A percentile compares a stretch with the other conserved stretches of the same genome.
phyloP scores from a whole-genome alignment of 2,888 invertebrate species.

The Drosophila macrospina region DNA sequence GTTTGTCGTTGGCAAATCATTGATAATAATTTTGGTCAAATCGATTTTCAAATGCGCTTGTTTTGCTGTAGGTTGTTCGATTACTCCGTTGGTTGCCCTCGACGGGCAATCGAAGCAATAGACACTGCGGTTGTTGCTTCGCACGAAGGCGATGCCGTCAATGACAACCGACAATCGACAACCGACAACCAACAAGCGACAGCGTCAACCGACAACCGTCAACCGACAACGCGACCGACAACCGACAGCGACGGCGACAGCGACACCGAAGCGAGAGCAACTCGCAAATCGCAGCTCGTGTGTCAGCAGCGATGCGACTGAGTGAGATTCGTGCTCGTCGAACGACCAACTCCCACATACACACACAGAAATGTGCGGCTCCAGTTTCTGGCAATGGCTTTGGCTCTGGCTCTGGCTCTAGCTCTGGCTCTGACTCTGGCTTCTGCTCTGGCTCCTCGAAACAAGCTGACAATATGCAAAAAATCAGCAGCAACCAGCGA shows the following conservation, averaged over 20 bases:
- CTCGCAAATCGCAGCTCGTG: conserved; percentile 17
- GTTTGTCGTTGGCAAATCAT: conserved; percentile 64
- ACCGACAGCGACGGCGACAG: conserved; percentile 20
- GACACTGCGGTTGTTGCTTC: conserved; percentile 74
- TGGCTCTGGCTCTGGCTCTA: background rate
- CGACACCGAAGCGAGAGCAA: conserved; percentile 41
- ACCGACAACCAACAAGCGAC: conserved; percentile 37
- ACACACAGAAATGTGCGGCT: conserved; percentile 33
- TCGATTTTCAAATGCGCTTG: conserved; percentile 73
- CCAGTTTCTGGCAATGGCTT: conserved; percentile 16
- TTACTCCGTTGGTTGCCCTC: conserved; percentile 16
- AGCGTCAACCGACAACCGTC: conserved; percentile 26
- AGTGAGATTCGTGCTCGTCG: conserved; percentile 38
- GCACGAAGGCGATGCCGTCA: conserved; percentile 50
- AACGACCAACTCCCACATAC: conserved; percentile 73
- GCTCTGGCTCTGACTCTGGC: background rate
- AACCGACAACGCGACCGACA: conserved; percentile 23
- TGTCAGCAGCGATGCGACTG: conserved; percentile 22
- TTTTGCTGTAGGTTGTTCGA: conserved; percentile 18
- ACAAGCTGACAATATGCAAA: conserved; percentile 72
- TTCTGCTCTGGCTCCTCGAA: conserved; percentile 10
- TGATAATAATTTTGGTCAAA: conserved; percentile 70
- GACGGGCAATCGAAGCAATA: conserved; percentile 31
- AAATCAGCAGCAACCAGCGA: conserved; percentile 59
- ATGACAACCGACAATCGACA: conserved; percentile 41